Conservation (phyloP, 2,797 vertebrate genomes). For the Catostomus latipinnis region DNA sequence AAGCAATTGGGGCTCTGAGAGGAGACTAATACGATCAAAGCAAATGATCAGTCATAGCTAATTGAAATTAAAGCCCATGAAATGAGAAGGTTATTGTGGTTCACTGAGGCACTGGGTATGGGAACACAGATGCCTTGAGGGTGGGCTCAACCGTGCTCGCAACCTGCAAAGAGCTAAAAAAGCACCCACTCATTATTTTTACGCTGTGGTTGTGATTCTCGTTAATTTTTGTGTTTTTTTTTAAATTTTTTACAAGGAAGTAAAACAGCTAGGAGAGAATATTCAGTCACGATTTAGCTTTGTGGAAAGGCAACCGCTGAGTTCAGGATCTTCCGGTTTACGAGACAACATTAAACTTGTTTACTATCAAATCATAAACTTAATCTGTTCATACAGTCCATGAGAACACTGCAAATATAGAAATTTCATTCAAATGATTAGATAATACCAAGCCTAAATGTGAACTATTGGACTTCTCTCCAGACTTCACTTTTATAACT, state of each 20-base stretch:
- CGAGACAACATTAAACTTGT: conserved; percentile 24
- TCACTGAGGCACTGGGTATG: conserved; percentile 35
- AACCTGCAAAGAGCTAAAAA: neutral
- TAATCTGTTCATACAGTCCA: neutral
- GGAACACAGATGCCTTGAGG: conserved; percentile 40
- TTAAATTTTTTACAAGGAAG: conserved; percentile 24
- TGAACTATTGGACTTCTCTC: neutral
- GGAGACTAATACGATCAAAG: conserved; percentile 68
- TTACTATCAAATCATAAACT: neutral
- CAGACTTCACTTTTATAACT: no score
- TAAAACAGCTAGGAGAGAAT: neutral
- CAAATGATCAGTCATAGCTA: conserved; percentile 65
- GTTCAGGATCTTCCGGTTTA: neutral
- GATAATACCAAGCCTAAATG: neutral
- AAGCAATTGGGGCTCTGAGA: conserved; percentile 55
- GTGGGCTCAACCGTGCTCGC: conserved; percentile 9
- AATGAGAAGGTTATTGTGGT: conserved; percentile 50
- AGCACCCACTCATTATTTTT: conserved; percentile 20
- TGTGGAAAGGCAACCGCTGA: conserved; percentile 8
- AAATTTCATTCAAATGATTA: neutral
- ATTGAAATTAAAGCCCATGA: conserved; percentile 71
- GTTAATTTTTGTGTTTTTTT: conserved; percentile 9
- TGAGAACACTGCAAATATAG: neutral
- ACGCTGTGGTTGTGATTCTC: conserved; percentile 9
- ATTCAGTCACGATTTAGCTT: conserved; percentile 24